Percentiles rank a stretch among this genome's conserved stretches.
phyloP scores from a whole-genome alignment of 2,113 vertebrate genomes.

The Naja naja region DNA sequence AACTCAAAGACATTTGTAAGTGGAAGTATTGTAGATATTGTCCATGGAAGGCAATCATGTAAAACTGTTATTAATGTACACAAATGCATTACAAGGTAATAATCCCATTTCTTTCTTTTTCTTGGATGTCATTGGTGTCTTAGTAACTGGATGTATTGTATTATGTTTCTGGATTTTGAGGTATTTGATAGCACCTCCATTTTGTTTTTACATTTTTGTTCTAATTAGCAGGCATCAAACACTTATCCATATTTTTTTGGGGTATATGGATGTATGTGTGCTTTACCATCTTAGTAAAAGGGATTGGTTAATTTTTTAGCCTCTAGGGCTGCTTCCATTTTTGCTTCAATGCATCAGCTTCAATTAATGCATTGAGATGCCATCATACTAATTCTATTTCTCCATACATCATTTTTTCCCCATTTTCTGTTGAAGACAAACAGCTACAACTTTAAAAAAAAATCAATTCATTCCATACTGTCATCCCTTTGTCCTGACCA shows the following conservation, averaged over 20 bases:
- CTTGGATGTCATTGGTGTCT: slow-evolving; percentile 64
- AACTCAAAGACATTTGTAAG: slow-evolving; percentile 44
- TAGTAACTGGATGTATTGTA: slow-evolving; percentile 64
- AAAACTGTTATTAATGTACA: slow-evolving; percentile 35
- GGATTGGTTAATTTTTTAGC: slow-evolving; percentile 30
- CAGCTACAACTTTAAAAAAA: slow-evolving; percentile 45
- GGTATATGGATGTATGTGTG: slow-evolving; percentile 60
- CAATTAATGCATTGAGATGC: slow-evolving; percentile 73
- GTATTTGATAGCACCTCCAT: slow-evolving; percentile 60
- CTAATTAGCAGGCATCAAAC: slow-evolving; percentile 59
- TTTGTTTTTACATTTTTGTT: slow-evolving; percentile 60
- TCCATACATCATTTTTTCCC: slow-evolving; percentile 79
- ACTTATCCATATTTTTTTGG: slow-evolving; percentile 38
- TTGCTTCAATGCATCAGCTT: slow-evolving; percentile 70
- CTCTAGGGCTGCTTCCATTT: slow-evolving; percentile 61
- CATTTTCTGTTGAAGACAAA: slow-evolving; percentile 81
- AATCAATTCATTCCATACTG: slow-evolving; percentile 97
- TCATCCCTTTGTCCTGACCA: slow-evolving; percentile 99
- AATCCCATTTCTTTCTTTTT: slow-evolving; percentile 64
- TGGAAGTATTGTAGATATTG: slow-evolving; percentile 29
- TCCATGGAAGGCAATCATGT: slow-evolving; percentile 44
- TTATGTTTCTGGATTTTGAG: slow-evolving; percentile 55
- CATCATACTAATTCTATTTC: slow-evolving; percentile 66
- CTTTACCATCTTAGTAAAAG: slow-evolving; percentile 54
- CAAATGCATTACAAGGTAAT: slow-evolving; percentile 51